A percentile compares a stretch with the other conserved stretches of the same genome.
phyloP scores from a whole-genome alignment of 2,113 vertebrate genomes.

The Sula dactylatra region DNA sequence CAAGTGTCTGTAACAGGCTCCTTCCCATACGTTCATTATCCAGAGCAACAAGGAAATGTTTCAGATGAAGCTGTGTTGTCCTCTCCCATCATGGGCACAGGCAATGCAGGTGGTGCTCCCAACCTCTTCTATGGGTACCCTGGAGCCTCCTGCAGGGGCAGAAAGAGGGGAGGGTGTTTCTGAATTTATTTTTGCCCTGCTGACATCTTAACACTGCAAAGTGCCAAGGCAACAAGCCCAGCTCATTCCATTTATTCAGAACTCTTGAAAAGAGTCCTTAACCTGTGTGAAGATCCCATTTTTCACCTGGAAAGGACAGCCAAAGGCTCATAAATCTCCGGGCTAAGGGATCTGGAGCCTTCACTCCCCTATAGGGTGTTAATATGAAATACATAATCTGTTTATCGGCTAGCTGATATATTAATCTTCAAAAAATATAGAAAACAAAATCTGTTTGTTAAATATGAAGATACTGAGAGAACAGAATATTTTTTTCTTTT shows the following conservation, averaged over 20 bases:
- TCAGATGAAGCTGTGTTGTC: not conserved
- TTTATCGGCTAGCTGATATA: not conserved
- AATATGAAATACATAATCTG: not conserved
- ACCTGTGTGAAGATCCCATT: not conserved
- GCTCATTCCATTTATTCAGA: not conserved
- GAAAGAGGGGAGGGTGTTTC: not conserved
- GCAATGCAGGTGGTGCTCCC: not conserved
- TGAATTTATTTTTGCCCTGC: not conserved
- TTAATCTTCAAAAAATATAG: not conserved
- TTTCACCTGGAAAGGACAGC: not conserved
- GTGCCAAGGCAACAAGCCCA: not conserved
- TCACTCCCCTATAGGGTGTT: not conserved
- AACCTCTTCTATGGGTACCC: not conserved
- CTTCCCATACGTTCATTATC: not conserved
- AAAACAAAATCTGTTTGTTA: not conserved
- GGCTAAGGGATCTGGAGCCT: not conserved
- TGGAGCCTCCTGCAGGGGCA: not conserved
- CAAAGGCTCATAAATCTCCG: not conserved
- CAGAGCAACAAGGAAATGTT: not conserved
- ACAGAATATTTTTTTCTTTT: fast-evolving
- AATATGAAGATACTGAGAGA: not conserved
- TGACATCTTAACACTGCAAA: not conserved
- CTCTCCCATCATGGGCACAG: fast-evolving
- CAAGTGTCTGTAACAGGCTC: not conserved
- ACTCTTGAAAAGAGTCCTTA: not conserved